These are phyloP conservation scores for Diglossa brunneiventris DNA, from an alignment of 2,113 vertebrate genomes.

Conservation along the genomic window DNA sequence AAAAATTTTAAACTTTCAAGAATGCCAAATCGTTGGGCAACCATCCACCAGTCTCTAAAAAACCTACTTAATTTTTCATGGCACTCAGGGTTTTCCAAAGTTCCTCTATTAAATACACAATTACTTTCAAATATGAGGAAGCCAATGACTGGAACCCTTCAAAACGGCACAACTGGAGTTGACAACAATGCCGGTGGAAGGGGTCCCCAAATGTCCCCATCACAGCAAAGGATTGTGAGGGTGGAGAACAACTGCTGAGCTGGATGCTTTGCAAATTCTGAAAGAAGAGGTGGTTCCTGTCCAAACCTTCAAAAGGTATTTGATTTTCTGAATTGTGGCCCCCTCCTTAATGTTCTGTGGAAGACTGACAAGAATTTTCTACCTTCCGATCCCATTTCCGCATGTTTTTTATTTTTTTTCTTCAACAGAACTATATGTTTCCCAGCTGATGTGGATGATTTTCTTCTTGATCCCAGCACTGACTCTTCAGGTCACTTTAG, in stretches of 20 bases:
- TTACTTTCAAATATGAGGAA: slow-evolving; percentile 33
- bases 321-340: not conserved
- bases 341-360: not conserved
- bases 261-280: not conserved
- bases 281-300: not conserved
- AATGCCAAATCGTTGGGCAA: slow-evolving; percentile 43
- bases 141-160: not conserved
- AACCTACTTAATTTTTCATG: not conserved
- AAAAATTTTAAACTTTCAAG: not conserved
- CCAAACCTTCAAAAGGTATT: not conserved
- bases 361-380: not conserved
- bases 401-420: not conserved
- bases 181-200: not conserved
- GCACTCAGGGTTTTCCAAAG: not conserved
- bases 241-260: not conserved
- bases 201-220: not conserved
- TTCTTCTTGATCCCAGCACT: not conserved
- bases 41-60: not conserved
- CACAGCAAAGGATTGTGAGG: not conserved
- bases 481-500: not conserved
- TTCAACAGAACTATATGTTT: not conserved
- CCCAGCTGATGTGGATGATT: not conserved
- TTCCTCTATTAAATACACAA: slow-evolving; percentile 13
- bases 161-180: not conserved
- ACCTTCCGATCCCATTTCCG: not conserved